These are phyloP conservation scores for Dasysyrphus tricinctus DNA, from an alignment of 2,888 invertebrate species.

Conservation along the genomic window DNA sequence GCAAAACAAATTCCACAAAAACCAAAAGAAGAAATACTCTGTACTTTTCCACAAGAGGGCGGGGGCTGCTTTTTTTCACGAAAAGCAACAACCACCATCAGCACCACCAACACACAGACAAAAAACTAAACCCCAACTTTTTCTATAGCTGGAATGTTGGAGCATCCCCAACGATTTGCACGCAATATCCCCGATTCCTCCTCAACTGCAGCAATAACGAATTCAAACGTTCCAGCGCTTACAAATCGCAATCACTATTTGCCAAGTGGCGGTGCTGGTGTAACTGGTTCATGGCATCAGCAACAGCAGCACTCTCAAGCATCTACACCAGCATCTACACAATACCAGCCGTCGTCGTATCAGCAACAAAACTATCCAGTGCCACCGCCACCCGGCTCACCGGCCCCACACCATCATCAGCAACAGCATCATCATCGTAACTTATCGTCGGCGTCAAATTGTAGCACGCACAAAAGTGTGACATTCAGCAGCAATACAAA, in stretches of 20 bases:
- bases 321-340: slow-evolving; percentile 80
- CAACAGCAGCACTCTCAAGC: slow-evolving; percentile 75
- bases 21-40: background rate
- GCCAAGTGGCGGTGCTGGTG: slow-evolving; percentile 82
- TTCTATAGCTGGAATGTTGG: slow-evolving; percentile 82
- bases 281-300: slow-evolving; percentile 79
- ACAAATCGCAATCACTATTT: slow-evolving; percentile 74
- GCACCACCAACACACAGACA: slow-evolving; percentile 44
- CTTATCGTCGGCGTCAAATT: slow-evolving; percentile 83
- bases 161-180: slow-evolving; percentile 86
- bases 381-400: slow-evolving; percentile 76
- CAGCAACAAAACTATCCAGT: slow-evolving; percentile 76
- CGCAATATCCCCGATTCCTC: slow-evolving; percentile 88
- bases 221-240: slow-evolving; percentile 84
- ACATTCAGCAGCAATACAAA: slow-evolving; percentile 82
- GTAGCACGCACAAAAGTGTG: slow-evolving; percentile 83
- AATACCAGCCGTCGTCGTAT: slow-evolving; percentile 80
- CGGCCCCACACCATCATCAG: slow-evolving; percentile 74
- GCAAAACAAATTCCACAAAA: slow-evolving; percentile 14
- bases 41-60: slow-evolving; percentile 33
- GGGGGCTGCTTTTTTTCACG: slow-evolving; percentile 56
- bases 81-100: slow-evolving; percentile 67
- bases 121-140: slow-evolving; percentile 46
- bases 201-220: slow-evolving; percentile 79
- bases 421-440: slow-evolving; percentile 82